Base-by-base conservation (phyloP, 1,140 invertebrate genomes). In the Littorina saxatilis region DNA sequence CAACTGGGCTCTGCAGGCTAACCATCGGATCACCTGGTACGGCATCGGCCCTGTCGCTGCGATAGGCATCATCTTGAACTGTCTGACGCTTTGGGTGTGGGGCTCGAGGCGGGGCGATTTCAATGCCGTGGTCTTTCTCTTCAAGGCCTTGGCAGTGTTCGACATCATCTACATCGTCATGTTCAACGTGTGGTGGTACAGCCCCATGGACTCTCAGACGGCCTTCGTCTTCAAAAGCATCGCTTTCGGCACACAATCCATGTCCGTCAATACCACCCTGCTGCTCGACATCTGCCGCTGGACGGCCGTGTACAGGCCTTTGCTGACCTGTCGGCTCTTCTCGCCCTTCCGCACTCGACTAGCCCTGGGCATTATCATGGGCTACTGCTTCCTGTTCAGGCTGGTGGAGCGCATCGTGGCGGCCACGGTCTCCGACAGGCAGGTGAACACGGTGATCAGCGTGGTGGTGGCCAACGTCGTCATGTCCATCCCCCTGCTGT, bases 131-230 rank as follows among this genome's bases (percentile, higher is more conserved):
- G 35, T 68, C 15, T 68, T 39, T 15, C 66, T 68, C 17, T 68
- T 68, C 66, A 68, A 68, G 23, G 35, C 27, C 7, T 35, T 68
- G 23, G 66, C 66, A 39, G 66, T 68, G 1, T 37, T 17, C 1
- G 66, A 68, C 20, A 39, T 20, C 32, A 1, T 39, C 32, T 68
- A 20, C 66, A 13, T 68, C 23, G 2, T 37, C 4, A 7, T 68
- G 2, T 39, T 68, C 66, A 39, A 68, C 35, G 3, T 39, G 66
- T 68, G 66, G 66, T 68, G 66, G 66, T 68, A 39, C 35, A 20
- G 13, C 35, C 15, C 35, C 2, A 15, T 2, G 13, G 15, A 68
- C 15, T 23, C 37, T 39, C 23, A 15, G 9, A 5, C 23, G 11
- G 32, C 15, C 9, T 3, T 5, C 27, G 66, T 68, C 9, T 5